A percentile compares a stretch with the other conserved stretches of the same genome.
Conservation (phyloP, 2,797 vertebrate genomes). For the Peromyscus attwateri region DNA sequence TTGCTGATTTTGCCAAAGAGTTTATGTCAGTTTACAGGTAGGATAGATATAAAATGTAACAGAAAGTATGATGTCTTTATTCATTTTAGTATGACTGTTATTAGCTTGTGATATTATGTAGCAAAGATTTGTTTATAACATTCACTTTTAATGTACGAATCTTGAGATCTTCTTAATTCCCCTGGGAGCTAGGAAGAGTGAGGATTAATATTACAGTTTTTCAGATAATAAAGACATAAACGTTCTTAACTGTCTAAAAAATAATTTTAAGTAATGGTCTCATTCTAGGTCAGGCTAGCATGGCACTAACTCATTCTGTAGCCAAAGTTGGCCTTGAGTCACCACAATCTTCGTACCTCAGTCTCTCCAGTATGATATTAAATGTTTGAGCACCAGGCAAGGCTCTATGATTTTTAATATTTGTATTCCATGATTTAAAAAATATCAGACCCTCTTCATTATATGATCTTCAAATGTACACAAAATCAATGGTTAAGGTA, state of each 20-base stretch:
- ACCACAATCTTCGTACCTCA: not conserved
- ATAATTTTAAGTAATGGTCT: not conserved
- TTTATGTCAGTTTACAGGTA: constrained; percentile 47
- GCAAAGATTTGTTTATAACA: not conserved
- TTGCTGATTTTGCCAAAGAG: constrained; percentile 41
- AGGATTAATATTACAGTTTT: not conserved
- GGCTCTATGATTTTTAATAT: not conserved
- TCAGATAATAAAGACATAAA: not conserved
- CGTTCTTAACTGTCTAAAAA: not conserved
- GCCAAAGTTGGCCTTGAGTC: not conserved
- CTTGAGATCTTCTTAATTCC: not conserved
- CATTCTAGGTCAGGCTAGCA: not conserved
- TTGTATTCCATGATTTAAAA: not conserved
- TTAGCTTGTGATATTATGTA: not conserved
- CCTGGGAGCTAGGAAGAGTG: not conserved
- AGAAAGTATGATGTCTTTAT: not conserved
- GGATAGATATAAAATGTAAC: not conserved
- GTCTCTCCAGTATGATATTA: not conserved
- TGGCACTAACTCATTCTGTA: not conserved
- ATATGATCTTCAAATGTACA: not conserved
- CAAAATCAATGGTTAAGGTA: not conserved
- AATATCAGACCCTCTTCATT: not conserved
- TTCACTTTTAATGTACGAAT: constrained; percentile 18
- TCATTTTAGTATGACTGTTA: constrained; percentile 2
- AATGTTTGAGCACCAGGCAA: not conserved